These are phyloP conservation scores for Hephaestus fuliginosus DNA, from an alignment of 2,797 vertebrate genomes.

Conservation along the genomic window DNA sequence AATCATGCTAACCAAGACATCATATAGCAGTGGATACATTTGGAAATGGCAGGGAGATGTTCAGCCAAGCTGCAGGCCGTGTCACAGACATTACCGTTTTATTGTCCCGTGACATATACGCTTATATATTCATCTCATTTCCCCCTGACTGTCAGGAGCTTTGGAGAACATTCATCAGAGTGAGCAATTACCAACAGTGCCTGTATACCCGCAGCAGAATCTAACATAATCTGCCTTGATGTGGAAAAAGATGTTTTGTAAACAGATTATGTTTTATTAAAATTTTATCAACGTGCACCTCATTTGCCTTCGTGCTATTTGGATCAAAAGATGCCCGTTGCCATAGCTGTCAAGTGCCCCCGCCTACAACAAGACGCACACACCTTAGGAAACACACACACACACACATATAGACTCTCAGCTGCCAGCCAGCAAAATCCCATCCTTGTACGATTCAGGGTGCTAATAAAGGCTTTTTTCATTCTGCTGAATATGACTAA, in stretches of 20 bases:
- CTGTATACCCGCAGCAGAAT: constrained; percentile 11
- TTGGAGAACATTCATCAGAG: constrained; percentile 45
- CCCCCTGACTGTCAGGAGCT: constrained; percentile 36
- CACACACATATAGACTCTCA: not conserved
- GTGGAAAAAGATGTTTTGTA: constrained; percentile 40
- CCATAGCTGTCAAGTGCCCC: constrained; percentile 25
- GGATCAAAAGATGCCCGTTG: constrained; percentile 47
- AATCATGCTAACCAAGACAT: constrained; percentile 26
- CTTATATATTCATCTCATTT: constrained; percentile 57
- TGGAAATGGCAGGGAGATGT: constrained; percentile 20
- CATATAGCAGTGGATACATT: constrained; percentile 7
- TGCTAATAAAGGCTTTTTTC: constrained; percentile 27
- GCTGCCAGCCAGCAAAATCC: constrained; percentile 30
- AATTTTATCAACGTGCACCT: constrained; percentile 25
- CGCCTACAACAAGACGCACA: constrained; percentile 15
- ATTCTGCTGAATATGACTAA: constrained; percentile 22
- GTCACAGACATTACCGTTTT: constrained; percentile 53
- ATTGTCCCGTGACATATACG: constrained; percentile 47
- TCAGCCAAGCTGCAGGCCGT: constrained; percentile 38
- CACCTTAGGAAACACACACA: constrained; percentile 4
- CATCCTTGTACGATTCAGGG: not conserved
- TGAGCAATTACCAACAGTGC: constrained; percentile 31
- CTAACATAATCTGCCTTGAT: constrained; percentile 42
- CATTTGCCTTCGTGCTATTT: constrained; percentile 31
- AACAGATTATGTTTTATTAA: constrained; percentile 43